Percentiles rank a stretch among this genome's conserved stretches.
Evolutionary conservation across 2,888 invertebrate genomes (phyloP).

Genomic region (Gari tellinella): DNA sequence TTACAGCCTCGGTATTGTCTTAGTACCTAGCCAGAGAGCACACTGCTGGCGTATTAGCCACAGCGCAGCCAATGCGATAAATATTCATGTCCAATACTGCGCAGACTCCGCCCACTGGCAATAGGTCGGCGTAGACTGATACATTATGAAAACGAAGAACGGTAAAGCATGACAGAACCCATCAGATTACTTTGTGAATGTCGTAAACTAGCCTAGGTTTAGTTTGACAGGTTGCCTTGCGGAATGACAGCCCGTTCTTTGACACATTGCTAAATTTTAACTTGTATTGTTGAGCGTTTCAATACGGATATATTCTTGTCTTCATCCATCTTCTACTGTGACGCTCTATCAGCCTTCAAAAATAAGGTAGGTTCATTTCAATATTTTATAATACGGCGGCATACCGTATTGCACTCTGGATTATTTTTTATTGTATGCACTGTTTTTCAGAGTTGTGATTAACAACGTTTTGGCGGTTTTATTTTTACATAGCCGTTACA

Average conservation of each 20-base stretch:
- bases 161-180: constrained; percentile 61
- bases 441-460: constrained; percentile 1
- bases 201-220: constrained; percentile 63
- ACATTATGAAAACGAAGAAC: constrained; percentile 63
- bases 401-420: too few species aligned
- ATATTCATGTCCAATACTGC: constrained; percentile 43
- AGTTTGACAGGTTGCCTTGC: constrained; percentile 57
- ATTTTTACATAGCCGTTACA: background rate
- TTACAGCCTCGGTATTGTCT: constrained; percentile 17
- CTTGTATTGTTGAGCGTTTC: constrained; percentile 54
- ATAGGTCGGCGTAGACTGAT: constrained; percentile 57
- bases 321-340: constrained; percentile 49
- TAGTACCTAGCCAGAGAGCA: background rate
- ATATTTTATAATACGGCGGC: constrained; percentile 34
- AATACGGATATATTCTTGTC: constrained; percentile 56
- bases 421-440: too few species aligned
- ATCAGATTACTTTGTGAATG: constrained; percentile 56
- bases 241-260: constrained; percentile 58
- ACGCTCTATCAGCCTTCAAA: constrained; percentile 29
- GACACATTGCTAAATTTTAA: constrained; percentile 66
- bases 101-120: constrained; percentile 51
- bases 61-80: constrained; percentile 26
- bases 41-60: constrained; percentile 15
- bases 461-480: constrained; percentile 10
- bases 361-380: constrained; percentile 61